A percentile compares a stretch with the other conserved stretches of the same genome.
Evolutionary conservation across 2,888 invertebrate species (phyloP).

Genomic region (Nymphalis urticae): DNA sequence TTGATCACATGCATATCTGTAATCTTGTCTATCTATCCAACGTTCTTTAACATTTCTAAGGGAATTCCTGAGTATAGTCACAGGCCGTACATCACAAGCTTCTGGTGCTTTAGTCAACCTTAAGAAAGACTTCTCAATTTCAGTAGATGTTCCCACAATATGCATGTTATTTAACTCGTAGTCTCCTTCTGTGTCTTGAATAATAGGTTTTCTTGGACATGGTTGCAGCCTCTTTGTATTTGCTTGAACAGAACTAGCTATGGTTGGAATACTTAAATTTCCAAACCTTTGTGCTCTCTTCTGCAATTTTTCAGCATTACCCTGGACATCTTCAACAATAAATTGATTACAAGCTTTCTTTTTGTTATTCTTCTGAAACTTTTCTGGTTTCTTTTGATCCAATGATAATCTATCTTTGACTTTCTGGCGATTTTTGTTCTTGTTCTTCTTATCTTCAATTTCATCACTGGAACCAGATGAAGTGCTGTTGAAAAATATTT

Average conservation of each 20-base stretch:
- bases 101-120: conserved; percentile 97
- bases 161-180: conserved; percentile 93
- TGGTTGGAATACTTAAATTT: conserved; percentile 73
- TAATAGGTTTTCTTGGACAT: conserved; percentile 58
- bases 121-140: conserved; percentile 97
- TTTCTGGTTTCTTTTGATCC: conserved; percentile 68
- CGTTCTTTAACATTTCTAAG: conserved; percentile 94
- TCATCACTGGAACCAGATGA: conserved; percentile 80
- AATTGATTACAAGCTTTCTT: conserved; percentile 86
- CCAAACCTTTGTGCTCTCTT: conserved; percentile 95
- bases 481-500: conserved; percentile 61
- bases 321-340: conserved; percentile 84
- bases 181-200: conserved; percentile 85
- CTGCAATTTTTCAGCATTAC: conserved; percentile 89
- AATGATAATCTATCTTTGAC: conserved; percentile 81
- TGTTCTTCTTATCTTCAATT: conserved; percentile 75
- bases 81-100: conserved; percentile 94
- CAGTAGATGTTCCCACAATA: conserved; percentile 96
- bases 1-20: conserved; percentile 98
- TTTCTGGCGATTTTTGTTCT: conserved; percentile 74
- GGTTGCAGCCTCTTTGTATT: conserved; percentile 60
- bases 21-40: conserved; percentile 95
- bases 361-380: conserved; percentile 76
- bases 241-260: conserved; percentile 71
- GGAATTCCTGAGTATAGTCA: conserved; percentile 90